Percentiles rank a stretch among this genome's conserved stretches.
Evolutionary conservation across 2,113 vertebrate species (phyloP).

Genomic region (Syngnathus floridae): DNA sequence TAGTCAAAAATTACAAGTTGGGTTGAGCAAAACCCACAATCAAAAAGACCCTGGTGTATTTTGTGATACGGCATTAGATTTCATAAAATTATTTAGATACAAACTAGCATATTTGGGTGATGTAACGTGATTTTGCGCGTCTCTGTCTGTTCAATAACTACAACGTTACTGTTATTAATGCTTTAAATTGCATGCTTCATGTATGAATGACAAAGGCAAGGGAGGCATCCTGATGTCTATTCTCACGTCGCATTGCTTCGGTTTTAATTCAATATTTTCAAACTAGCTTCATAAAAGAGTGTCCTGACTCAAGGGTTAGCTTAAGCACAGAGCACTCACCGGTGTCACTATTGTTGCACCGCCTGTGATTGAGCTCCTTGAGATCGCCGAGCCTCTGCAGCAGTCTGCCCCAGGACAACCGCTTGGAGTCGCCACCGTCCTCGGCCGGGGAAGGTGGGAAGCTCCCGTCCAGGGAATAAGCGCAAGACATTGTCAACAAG

Average conservation of each 20-base stretch:
- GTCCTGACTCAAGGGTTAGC: not conserved
- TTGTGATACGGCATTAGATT: not conserved
- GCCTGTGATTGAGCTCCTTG: slow-evolving; percentile 42
- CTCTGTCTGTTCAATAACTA: too few relatives aligned
- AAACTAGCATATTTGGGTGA: not conserved
- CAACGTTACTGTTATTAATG: too few relatives aligned
- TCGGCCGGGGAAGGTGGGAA: slow-evolving; percentile 48
- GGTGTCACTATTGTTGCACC: slow-evolving; percentile 40
- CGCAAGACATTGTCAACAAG: slow-evolving; percentile 20
- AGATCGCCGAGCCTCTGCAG: slow-evolving; percentile 63
- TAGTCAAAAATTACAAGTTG: too few relatives aligned
- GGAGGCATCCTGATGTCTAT: not conserved
- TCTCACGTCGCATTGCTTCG: not conserved
- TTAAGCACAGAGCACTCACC: slow-evolving; percentile 50
- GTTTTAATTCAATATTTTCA: not conserved
- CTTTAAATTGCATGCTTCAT: not conserved
- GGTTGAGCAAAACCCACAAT: not conserved
- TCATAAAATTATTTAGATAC: not conserved
- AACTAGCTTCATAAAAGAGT: not conserved
- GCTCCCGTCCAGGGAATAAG: slow-evolving; percentile 48
- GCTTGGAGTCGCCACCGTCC: slow-evolving; percentile 44
- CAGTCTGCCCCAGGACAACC: slow-evolving; percentile 67
- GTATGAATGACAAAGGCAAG: not conserved
- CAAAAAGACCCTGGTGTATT: too few relatives aligned
- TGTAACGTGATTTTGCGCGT: not conserved